Evolutionary conservation across 2,888 invertebrate species (phyloP).

Genomic region (Coecobrya sp.): DNA sequence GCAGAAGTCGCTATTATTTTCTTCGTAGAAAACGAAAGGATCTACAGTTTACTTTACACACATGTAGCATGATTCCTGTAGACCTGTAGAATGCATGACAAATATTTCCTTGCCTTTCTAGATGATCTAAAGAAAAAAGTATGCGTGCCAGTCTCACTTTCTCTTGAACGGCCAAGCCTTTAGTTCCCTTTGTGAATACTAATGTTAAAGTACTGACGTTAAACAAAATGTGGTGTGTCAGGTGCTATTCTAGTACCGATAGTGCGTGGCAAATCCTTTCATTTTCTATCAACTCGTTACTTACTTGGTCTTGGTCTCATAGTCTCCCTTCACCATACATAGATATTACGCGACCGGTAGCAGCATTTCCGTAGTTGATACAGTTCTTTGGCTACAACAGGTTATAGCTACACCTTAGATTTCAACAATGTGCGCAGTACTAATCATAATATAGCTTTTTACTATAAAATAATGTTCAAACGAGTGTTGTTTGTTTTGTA

Average conservation of each 20-base stretch:
- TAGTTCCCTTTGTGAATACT: background rate
- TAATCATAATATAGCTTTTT: too few species aligned
- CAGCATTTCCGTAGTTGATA: conserved; percentile 51
- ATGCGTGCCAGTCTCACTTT: conserved; percentile 68
- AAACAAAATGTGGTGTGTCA: background rate
- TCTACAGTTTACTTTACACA: too few species aligned
- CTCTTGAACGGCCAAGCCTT: conserved; percentile 50
- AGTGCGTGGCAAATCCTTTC: background rate
- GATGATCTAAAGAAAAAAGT: conserved; percentile 24
- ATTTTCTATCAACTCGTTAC: background rate
- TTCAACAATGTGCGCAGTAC: too few species aligned
- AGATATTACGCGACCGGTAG: conserved; percentile 59
- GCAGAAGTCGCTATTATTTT: background rate
- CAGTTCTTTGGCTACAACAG: too few species aligned
- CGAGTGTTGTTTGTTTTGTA: background rate
- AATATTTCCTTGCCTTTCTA: background rate
- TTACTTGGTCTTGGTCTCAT: too few species aligned
- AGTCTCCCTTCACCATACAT: background rate
- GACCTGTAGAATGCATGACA: background rate
- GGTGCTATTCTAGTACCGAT: background rate
- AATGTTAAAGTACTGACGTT: background rate
- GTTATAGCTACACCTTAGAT: too few species aligned
- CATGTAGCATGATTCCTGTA: background rate
- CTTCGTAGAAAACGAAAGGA: conserved; percentile 11
- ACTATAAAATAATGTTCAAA: too few species aligned